Conservation (phyloP, 2,797 vertebrate species). For the Benthosema pterotum region DNA sequence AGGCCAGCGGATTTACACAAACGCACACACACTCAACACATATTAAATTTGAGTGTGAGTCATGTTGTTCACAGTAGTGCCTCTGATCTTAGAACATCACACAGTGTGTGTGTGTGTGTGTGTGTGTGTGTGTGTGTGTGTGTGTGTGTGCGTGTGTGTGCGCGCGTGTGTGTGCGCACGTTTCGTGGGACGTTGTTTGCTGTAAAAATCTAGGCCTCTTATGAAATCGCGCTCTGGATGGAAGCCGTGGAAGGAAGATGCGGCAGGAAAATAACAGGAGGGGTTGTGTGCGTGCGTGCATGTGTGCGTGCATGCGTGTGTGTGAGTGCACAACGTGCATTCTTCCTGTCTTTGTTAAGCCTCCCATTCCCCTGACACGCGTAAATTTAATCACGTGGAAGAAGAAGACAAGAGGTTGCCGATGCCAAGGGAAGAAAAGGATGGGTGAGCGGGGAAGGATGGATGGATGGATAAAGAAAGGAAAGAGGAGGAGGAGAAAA, state of each 20-base stretch:
- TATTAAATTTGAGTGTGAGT: no score
- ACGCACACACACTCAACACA: no score
- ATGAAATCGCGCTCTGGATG: slow-evolving; percentile 60
- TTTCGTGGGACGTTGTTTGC: slow-evolving; percentile 21
- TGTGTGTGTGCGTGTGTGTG: slow-evolving; percentile 6
- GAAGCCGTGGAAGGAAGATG: slow-evolving; percentile 43
- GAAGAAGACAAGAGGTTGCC: slow-evolving; percentile 23
- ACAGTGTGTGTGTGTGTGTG: slow-evolving; percentile 5
- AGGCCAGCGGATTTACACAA: no score
- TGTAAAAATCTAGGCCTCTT: slow-evolving; percentile 70
- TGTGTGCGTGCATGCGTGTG: slow-evolving; percentile 3
- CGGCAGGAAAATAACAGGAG: slow-evolving; percentile 44
- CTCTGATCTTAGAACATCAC: slow-evolving; percentile 20
- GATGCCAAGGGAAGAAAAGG: background rate
- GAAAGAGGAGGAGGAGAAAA: slow-evolving; percentile 45
- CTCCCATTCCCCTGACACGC: slow-evolving; percentile 40
- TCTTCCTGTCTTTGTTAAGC: slow-evolving; percentile 34
- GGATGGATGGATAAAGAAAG: slow-evolving; percentile 33
- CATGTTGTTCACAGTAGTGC: slow-evolving; percentile 3
- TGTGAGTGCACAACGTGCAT: slow-evolving; percentile 7
- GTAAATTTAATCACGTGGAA: slow-evolving; percentile 59
- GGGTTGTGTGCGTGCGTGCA: slow-evolving; percentile 23
- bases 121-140: slow-evolving; percentile 21
- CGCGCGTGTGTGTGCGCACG: slow-evolving; percentile 9
- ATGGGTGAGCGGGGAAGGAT: slow-evolving; percentile 23